Percentiles rank a stretch among this genome's conserved stretches.
Conservation (phyloP, 1,140 invertebrate genomes). For the Himalopsyche phryganea region DNA sequence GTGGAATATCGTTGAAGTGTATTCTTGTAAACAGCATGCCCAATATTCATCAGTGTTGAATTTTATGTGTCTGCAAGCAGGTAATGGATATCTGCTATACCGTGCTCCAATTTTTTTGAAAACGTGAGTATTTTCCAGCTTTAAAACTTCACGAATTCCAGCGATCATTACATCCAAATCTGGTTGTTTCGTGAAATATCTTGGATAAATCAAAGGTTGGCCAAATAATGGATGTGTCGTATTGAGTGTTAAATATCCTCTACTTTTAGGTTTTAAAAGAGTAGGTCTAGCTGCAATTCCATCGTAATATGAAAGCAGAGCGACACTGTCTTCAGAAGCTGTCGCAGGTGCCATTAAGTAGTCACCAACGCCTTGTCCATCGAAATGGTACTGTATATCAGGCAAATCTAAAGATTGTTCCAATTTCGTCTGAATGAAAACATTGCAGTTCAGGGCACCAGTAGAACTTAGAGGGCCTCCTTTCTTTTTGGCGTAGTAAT, state of each 20-base stretch:
- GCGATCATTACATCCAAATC: constrained; percentile 61
- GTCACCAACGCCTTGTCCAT: constrained; percentile 50
- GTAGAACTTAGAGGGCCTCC: constrained; percentile 52
- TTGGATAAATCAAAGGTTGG: constrained; percentile 77
- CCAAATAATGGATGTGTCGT: constrained; percentile 64
- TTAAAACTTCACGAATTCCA: constrained; percentile 55
- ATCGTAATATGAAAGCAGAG: constrained; percentile 53
- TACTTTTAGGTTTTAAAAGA: constrained; percentile 66
- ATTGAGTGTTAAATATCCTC: constrained; percentile 64
- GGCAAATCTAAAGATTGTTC: constrained; percentile 48
- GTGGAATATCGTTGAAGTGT: constrained; percentile 71
- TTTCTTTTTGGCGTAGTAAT: constrained; percentile 42
- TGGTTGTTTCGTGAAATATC: constrained; percentile 65
- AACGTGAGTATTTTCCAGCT: constrained; percentile 55
- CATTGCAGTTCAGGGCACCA: constrained; percentile 48
- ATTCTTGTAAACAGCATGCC: constrained; percentile 61
- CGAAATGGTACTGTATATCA: constrained; percentile 64
- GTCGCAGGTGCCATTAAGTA: constrained; percentile 51
- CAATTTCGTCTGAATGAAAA: constrained; percentile 55
- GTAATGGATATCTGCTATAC: constrained; percentile 56
- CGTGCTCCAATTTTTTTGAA: constrained; percentile 57
- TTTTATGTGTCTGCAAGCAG: constrained; percentile 57
- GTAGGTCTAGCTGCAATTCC: constrained; percentile 53
- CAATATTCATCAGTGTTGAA: constrained; percentile 69
- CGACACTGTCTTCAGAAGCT: constrained; percentile 47